Base-by-base conservation (phyloP, 2,888 invertebrate species). In the Boloria euphrosyne region DNA sequence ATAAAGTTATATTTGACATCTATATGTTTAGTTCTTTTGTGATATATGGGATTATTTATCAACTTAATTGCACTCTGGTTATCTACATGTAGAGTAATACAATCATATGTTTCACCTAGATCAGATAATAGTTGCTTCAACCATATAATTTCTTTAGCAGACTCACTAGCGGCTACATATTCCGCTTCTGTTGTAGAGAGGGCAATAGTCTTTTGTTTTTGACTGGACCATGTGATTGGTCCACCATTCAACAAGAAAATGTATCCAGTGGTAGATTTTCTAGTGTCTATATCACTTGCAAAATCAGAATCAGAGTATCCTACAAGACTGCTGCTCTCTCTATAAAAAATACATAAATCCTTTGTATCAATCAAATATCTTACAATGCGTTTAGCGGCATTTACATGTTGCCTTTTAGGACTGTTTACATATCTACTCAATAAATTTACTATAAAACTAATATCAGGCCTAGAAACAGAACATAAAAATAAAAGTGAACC, bases 231-330 rank as follows among this genome's bases (percentile, higher is more conserved):
- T 49, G 75, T 66, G 2, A 77, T 53, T n/a, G 75, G 73, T n/a
- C 75, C 75, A 0, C 74, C 74, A 72, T 76, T 77, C 65, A 76
- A 51, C 6, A 68, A 27, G 67, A 76, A 76, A n/a, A 77, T 71
- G 50, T 76, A 77, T 4, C 76, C 76, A 2, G 74, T 72, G 46
- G 69, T 76, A 6, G 77, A 77, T 46, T 74, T 77, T 4, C 76
- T 22, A 22, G 50, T 7, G 74, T 69, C 58, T 78, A 74, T 6
- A 76, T 78, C 76, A 14, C 71, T 43, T 13, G 75, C 77, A 74
- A 70, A 76, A 73, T 75, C 74, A 38, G 75, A 72, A 60, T 78
- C 76, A 10, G 75, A 75, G 65, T 76, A 76, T 0, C 75, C 75
- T 53, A 67, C 54, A 0, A 77, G 44, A 64, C 22, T 22, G 22